Evolutionary conservation across 2,888 invertebrate species (phyloP).

Genomic region (Drosophila mimetica): DNA sequence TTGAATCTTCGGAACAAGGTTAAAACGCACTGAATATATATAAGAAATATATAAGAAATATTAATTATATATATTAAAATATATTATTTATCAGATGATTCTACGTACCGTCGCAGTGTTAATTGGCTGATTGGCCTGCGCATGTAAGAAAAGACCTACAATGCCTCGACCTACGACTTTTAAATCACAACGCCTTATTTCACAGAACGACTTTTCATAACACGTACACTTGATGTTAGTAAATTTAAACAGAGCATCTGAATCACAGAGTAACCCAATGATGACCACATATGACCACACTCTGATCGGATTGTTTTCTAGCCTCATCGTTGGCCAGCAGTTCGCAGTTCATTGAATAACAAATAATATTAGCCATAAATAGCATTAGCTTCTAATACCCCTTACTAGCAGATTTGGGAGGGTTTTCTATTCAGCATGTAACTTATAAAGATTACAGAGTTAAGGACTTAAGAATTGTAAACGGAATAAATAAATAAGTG

Average conservation of each 20-base stretch:
- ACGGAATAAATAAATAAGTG: no score
- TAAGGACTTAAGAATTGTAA: no score
- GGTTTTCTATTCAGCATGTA: neutral
- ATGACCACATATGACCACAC: neutral
- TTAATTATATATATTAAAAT: neutral
- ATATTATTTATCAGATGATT: neutral
- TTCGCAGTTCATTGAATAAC: neutral
- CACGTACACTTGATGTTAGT: slow-evolving; percentile 17
- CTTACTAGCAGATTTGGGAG: neutral
- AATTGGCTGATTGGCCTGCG: neutral
- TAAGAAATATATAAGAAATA: no score
- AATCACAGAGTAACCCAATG: neutral
- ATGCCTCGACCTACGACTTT: slow-evolving; percentile 15
- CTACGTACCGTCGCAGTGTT: neutral
- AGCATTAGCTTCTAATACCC: neutral
- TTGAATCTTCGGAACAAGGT: slow-evolving; percentile 15
- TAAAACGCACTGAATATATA: neutral
- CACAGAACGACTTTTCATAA: slow-evolving; percentile 1
- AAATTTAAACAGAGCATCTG: slow-evolving; percentile 4
- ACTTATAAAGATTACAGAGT: no score
- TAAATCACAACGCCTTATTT: slow-evolving; percentile 12
- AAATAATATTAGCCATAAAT: neutral
- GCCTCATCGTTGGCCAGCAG: neutral
- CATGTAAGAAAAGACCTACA: slow-evolving; percentile 7
- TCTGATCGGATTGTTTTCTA: neutral